These are phyloP conservation scores for Odobenus rosmarus DNA, from an alignment of 2,113 vertebrate genomes.

Conservation along the genomic window DNA sequence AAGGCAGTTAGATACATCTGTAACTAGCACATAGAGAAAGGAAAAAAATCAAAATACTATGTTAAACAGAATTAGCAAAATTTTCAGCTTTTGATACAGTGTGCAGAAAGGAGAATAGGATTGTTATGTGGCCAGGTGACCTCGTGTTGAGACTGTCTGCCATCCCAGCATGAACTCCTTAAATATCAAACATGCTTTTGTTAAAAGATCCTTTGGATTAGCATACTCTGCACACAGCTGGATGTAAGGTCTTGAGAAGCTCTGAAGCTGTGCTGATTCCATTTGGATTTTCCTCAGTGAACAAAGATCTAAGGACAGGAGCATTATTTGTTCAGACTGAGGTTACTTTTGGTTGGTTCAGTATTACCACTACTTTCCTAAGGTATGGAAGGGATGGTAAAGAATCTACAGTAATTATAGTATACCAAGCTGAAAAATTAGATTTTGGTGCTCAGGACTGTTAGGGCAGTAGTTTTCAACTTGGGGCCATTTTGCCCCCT, in stretches of 20 bases:
- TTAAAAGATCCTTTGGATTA: neutral
- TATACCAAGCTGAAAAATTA: neutral
- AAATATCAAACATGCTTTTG: neutral
- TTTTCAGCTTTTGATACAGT: slow-evolving; percentile 21
- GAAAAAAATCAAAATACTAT: slow-evolving; percentile 5
- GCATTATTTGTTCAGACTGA: neutral
- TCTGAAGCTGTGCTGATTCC: neutral
- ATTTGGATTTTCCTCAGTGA: neutral
- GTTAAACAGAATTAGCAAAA: slow-evolving; percentile 10
- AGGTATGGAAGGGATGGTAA: neutral
- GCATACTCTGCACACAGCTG: neutral
- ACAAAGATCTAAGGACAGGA: neutral
- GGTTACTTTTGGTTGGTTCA: neutral
- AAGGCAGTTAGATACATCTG: slow-evolving; percentile 36
- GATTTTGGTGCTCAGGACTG: neutral
- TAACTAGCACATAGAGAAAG: neutral
- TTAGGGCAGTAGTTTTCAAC: neutral
- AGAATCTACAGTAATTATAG: neutral
- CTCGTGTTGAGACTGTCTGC: neutral
- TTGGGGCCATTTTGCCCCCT: neutral
- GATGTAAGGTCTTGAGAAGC: neutral
- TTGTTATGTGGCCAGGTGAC: neutral
- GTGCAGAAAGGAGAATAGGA: neutral
- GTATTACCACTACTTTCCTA: neutral
- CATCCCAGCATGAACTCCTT: neutral